Evolutionary conservation across 1,140 invertebrate species (phyloP).

Genomic region (Eciton burchellii): DNA sequence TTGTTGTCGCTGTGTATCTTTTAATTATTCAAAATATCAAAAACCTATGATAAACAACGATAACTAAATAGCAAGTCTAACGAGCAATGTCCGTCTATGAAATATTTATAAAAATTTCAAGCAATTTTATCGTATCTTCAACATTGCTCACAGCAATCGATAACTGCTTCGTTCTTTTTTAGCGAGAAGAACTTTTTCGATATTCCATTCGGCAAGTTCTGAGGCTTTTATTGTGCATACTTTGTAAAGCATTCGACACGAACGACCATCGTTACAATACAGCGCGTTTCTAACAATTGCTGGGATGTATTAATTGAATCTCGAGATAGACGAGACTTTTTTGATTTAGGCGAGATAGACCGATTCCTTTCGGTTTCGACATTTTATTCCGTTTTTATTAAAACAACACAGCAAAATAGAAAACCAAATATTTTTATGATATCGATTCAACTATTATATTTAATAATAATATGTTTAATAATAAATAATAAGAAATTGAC

Average conservation of each 20-base stretch:
- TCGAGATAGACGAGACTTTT: constrained; percentile 16
- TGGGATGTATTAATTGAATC: constrained; percentile 45
- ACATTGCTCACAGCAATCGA: constrained; percentile 7
- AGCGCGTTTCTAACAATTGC: not conserved
- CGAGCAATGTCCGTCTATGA: not conserved
- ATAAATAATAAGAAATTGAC: too few species aligned
- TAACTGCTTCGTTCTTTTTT: constrained; percentile 22
- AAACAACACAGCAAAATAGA: constrained; percentile 3
- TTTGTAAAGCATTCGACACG: constrained; percentile 25
- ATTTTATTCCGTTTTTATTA: constrained; percentile 8
- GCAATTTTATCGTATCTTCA: not conserved
- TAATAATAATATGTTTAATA: too few species aligned
- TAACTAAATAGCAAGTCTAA: not conserved
- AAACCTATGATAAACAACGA: not conserved
- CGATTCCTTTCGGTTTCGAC: constrained; percentile 11
- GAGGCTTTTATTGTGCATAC: constrained; percentile 51
- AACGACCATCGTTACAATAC: constrained; percentile 29
- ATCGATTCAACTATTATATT: too few species aligned
- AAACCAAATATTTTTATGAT: not conserved
- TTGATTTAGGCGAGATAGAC: not conserved
- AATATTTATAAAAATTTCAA: constrained; percentile 41
- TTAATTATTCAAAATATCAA: not conserved
- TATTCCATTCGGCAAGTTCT: constrained; percentile 15
- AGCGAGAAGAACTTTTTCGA: constrained; percentile 24
- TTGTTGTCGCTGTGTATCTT: not conserved